phyloP scores from a whole-genome alignment of 2,113 vertebrate genomes.

The Pteronura brasiliensis region DNA sequence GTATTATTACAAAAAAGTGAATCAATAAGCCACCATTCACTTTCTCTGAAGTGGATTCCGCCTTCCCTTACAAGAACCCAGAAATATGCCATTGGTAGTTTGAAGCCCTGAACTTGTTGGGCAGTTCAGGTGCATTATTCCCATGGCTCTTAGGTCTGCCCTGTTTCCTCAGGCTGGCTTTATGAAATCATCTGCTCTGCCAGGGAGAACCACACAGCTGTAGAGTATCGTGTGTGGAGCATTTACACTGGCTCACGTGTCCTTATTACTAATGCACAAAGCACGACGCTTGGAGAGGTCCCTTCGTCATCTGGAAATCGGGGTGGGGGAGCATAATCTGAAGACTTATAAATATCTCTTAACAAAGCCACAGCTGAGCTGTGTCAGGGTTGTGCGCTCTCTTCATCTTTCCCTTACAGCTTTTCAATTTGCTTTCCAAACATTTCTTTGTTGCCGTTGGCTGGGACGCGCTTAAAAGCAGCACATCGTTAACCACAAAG shows the following conservation, averaged over 20 bases:
- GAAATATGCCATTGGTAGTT: background rate
- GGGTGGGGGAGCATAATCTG: slow-evolving; percentile 27
- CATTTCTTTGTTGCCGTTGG: slow-evolving; percentile 81
- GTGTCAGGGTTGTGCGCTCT: slow-evolving; percentile 65
- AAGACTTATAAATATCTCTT: slow-evolving; percentile 76
- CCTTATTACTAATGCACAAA: slow-evolving; percentile 39
- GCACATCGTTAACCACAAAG: slow-evolving; percentile 79
- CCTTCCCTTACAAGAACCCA: background rate
- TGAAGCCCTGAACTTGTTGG: slow-evolving; percentile 3
- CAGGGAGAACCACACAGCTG: background rate
- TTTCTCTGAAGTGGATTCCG: slow-evolving; percentile 41
- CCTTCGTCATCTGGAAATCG: slow-evolving; percentile 75
- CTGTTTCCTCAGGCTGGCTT: background rate
- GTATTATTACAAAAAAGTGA: slow-evolving; percentile 18
- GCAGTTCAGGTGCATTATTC: slow-evolving; percentile 49
- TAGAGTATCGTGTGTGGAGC: background rate
- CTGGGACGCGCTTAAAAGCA: slow-evolving; percentile 79
- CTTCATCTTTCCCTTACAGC: slow-evolving; percentile 68
- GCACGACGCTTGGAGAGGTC: slow-evolving; percentile 64
- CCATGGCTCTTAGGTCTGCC: background rate
- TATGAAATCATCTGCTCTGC: background rate
- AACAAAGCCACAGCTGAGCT: slow-evolving; percentile 70
- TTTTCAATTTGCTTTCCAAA: slow-evolving; percentile 83
- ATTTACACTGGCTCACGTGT: background rate
- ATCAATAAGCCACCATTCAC: background rate